Evolutionary conservation across 2,888 invertebrate genomes (phyloP).

Genomic region (Archips crataeganus): DNA sequence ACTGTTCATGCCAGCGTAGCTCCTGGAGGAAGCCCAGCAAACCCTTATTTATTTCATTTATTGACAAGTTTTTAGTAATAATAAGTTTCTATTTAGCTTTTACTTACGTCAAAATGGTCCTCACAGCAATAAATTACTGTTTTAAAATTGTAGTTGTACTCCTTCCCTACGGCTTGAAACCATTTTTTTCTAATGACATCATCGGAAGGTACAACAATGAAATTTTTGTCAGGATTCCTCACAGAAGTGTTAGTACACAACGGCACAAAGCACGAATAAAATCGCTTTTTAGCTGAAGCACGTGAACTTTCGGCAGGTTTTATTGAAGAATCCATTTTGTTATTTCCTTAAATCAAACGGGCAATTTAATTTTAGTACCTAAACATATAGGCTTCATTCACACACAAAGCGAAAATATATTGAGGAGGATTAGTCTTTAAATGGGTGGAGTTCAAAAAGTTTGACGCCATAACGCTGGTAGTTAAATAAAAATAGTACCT

Average conservation of each 20-base stretch:
- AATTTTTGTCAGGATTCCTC: neutral
- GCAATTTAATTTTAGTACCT: neutral
- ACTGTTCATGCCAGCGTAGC: too few relatives aligned
- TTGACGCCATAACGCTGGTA: too few relatives aligned
- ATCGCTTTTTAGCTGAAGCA: neutral
- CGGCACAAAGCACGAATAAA: slow-evolving; percentile 7
- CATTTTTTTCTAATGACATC: neutral
- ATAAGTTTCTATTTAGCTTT: neutral
- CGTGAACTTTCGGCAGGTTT: neutral
- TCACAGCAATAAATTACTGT: slow-evolving; percentile 2
- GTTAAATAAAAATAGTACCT: too few relatives aligned
- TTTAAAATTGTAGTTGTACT: neutral
- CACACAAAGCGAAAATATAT: neutral
- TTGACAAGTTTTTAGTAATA: neutral
- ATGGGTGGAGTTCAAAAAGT: too few relatives aligned
- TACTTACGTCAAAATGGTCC: slow-evolving; percentile 1
- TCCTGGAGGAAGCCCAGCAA: too few relatives aligned
- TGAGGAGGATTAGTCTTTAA: too few relatives aligned
- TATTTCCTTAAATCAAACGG: neutral
- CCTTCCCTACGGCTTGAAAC: slow-evolving; percentile 3
- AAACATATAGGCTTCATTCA: too few relatives aligned
- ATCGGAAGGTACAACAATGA: neutral
- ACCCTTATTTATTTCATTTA: too few relatives aligned
- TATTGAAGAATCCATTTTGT: neutral
- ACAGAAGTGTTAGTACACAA: neutral